Base-by-base conservation (phyloP, 1,140 invertebrate species). In the Cardiocondyla obscurior region DNA sequence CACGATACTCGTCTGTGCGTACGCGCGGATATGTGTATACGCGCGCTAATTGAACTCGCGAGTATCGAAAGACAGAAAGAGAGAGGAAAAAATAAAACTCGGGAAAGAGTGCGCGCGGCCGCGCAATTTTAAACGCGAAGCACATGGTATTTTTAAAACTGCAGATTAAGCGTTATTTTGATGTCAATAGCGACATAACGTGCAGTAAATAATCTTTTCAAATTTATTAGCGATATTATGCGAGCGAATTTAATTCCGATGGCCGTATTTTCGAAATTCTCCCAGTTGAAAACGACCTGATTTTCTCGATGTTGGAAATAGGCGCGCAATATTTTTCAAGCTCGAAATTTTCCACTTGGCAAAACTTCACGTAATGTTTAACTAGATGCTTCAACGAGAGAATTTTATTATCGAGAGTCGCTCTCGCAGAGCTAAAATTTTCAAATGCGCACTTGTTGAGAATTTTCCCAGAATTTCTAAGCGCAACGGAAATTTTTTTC, bases 1-100 rank as follows among this genome's bases (percentile, higher is more conserved):
- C n/a, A 33, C 14, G 28, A 76, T 33, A 10, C 28, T 33, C 46
- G 3, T 62, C n/a, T 62, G 6, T 42, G 2, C 44, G 3, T 39
- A 2, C 19, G 4, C 28, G 25, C 10, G 55, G 2, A 25, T 58
- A 22, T 60, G 4, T 46, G 7, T 39, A 4, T 30, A 19, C 5
- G 36, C 19, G 14, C 28, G 72, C 30, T 76, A 76, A 64, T 76
- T 62, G 42, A 76, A 74, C 25, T 33, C 36, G n/a, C 69, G 49
- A 28, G 53, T 28, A 73, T 74, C 19, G 72, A 33, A n/a, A 74
- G n/a, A n/a, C 53, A 33, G 39, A 39, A 30, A 62, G n/a, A 10
- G 72, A 33, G 55, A 39, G 30, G 57, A 28, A 25, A 64, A 64
- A 64, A 76, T 36, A 64, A 76, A 76, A 49, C 19, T 49, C n/a